Evolutionary conservation across 2,797 vertebrate genomes (phyloP).

Genomic region (Adelosebastes latens): DNA sequence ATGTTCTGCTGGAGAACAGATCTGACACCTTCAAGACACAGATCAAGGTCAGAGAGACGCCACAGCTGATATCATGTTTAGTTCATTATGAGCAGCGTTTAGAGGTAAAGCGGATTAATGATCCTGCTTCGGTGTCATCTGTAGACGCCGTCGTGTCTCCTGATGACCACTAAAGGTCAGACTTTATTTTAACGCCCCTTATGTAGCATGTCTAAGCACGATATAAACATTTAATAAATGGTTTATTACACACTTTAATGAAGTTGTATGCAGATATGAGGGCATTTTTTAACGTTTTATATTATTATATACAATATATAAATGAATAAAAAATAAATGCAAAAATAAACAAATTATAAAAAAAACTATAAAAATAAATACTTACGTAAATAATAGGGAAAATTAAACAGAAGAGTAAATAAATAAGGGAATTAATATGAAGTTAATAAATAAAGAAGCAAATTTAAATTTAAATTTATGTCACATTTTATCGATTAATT

Average conservation of each 20-base stretch:
- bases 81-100: not conserved
- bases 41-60: conserved; percentile 64
- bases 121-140: not conserved
- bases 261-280: not conserved
- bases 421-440: no score
- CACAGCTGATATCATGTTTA: not conserved
- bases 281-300: not conserved
- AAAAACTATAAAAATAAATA: no score
- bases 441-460: no score
- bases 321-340: no score
- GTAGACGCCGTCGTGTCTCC: not conserved
- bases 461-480: no score
- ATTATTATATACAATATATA: no score
- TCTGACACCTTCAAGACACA: conserved; percentile 30
- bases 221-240: not conserved
- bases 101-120: not conserved
- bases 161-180: not conserved
- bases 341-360: no score
- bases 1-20: conserved; percentile 48
- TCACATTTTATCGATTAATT: no score
- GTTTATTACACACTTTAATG: not conserved
- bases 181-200: not conserved
- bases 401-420: no score
- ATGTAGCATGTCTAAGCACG: not conserved
- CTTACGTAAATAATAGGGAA: no score